Conservation (phyloP, 1,140 invertebrate genomes). For the Teleopsis dalmanni region DNA sequence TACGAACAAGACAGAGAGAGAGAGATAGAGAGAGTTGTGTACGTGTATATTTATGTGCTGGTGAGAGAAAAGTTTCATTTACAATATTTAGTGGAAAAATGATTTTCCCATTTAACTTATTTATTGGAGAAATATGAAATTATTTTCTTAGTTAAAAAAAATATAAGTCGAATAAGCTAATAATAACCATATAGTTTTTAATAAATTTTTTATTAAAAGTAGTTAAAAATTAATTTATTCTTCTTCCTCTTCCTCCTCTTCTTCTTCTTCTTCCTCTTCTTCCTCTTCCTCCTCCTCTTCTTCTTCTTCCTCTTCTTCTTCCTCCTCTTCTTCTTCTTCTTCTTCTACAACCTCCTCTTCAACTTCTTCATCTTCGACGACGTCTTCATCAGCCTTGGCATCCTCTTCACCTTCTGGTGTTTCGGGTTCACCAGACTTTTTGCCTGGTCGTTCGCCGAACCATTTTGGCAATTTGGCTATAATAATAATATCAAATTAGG, state of each 20-base stretch:
- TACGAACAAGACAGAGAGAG: not conserved
- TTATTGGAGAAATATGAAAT: not conserved
- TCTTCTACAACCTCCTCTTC: constrained; percentile 65
- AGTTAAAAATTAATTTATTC: constrained; percentile 46
- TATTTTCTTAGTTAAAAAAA: not conserved
- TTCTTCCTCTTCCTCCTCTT: constrained; percentile 58
- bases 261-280: constrained; percentile 56
- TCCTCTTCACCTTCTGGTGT: constrained; percentile 84
- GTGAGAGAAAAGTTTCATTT: not conserved
- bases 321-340: constrained; percentile 62
- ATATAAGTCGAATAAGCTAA: constrained; percentile 35
- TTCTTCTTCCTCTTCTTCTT: constrained; percentile 63
- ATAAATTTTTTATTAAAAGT: constrained; percentile 25
- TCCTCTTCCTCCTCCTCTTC: constrained; percentile 68
- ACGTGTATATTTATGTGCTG: not conserved
- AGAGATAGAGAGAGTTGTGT: constrained; percentile 3
- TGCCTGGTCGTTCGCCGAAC: constrained; percentile 89
- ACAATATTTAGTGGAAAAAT: not conserved
- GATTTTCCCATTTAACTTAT: not conserved
- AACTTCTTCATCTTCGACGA: constrained; percentile 63
- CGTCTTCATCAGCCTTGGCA: constrained; percentile 64
- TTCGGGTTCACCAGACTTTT: constrained; percentile 78
- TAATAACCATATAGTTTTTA: constrained; percentile 44
- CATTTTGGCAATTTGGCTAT: constrained; percentile 85
- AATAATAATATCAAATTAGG: constrained; percentile 7